Percentiles rank a stretch among this genome's conserved stretches.
These are phyloP conservation scores for Periparus ater DNA, from an alignment of 2,797 vertebrate genomes.

Conservation along the genomic window DNA sequence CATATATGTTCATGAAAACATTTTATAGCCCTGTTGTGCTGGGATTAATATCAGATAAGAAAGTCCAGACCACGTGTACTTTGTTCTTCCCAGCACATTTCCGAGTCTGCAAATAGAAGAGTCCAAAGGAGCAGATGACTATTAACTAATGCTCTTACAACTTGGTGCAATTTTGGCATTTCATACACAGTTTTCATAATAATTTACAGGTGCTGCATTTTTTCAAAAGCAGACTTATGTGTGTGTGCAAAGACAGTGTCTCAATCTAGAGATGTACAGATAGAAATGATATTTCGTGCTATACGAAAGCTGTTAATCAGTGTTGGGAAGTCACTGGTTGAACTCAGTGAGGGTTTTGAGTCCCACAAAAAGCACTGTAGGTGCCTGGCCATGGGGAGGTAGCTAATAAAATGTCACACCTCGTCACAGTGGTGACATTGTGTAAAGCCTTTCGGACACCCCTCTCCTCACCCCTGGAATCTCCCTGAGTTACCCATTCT, in stretches of 20 bases:
- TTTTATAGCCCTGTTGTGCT: conserved; percentile 59
- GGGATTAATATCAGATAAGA: conserved; percentile 48
- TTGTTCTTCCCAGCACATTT: conserved; percentile 8
- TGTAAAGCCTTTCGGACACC: background rate
- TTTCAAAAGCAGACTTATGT: background rate
- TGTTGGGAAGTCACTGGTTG: background rate
- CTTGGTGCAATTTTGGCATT: background rate
- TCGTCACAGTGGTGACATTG: background rate
- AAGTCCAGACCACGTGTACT: background rate
- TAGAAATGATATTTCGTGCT: background rate
- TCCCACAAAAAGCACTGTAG: background rate
- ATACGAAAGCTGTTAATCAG: background rate
- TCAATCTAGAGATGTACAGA: background rate
- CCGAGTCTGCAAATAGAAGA: background rate
- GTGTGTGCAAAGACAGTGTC: background rate
- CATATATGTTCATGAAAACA: conserved; percentile 50
- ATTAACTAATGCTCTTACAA: conserved; percentile 18
- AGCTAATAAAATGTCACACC: background rate
- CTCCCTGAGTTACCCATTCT: background rate
- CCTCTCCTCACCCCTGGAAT: background rate
- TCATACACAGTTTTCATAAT: background rate
- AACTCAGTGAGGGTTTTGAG: background rate
- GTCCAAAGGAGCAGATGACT: background rate
- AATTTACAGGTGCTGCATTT: background rate
- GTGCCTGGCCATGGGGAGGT: background rate